Evolutionary conservation across 2,113 vertebrate genomes (phyloP), one percentile per base, ranked within the genome.

Genomic region (Pterocles orientalis): DNA sequence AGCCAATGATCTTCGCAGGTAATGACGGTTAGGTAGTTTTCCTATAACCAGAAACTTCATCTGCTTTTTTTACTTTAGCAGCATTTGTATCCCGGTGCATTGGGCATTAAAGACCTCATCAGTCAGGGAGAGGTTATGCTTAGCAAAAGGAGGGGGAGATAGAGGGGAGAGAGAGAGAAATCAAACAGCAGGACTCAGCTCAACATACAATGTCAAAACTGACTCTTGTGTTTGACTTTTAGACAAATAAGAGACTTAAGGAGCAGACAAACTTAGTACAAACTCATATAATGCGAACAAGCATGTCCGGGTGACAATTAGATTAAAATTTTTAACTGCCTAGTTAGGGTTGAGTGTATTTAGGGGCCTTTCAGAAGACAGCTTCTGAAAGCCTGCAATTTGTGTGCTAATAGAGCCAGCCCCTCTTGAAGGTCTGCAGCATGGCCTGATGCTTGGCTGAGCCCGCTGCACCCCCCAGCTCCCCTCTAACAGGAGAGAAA

Each of bases 321-420:
- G 92, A 95, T 97, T 95, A 96, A 94, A 95, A 71, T 85, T 86
- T 89, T 93, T 71, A 80, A 94, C 87, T 93, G 93, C 86, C 82
- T 79, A 17, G 53, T 53, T 73, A 45, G 62, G 75, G 89, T 18
- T 82, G 93, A 85, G 64, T 69, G 26, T 94, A 69, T 95, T 97
- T 96, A 90, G 87, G 88, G 79, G 77, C 78, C 79, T 94, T 95
- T 93, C 81, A 70, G 85, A 72, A 90, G 95, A 93, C 92, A 96
- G 86, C 91, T 92, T 72, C 25, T 70, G 94, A 97, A 97, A 98
- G 95, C 64, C 96, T 97, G 88, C 92, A 97, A 97, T 98, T 97
- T 97, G 86, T 19, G 69, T 84, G 82, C 93, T 97, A 97, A 97
- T 95, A 86, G 91, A 97, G 95, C 90, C 94, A 97, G 88, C 88